Evolutionary conservation across 2,888 invertebrate genomes (phyloP).

Genomic region (Drosophila siamana): DNA sequence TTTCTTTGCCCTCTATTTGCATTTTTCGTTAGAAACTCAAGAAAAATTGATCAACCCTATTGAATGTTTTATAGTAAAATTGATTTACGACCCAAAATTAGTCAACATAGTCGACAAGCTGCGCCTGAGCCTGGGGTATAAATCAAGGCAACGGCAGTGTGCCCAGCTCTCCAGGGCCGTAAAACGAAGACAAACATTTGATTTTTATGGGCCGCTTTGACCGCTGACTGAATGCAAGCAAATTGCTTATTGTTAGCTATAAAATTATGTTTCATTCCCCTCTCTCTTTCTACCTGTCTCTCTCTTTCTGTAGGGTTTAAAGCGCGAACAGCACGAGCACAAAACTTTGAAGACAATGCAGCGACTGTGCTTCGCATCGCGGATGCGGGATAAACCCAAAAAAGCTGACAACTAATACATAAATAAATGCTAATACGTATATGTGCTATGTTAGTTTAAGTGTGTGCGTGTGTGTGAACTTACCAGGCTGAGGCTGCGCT

Average conservation of each 20-base stretch:
- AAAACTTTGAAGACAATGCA: constrained; percentile 53
- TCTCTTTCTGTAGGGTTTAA: constrained; percentile 20
- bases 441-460: neutral
- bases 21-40: constrained; percentile 58
- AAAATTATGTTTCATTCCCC: constrained; percentile 57
- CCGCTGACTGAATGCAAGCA: constrained; percentile 53
- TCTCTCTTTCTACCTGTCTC: neutral
- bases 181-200: constrained; percentile 75
- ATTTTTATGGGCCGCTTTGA: constrained; percentile 75
- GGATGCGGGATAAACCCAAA: constrained; percentile 66
- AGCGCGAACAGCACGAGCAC: constrained; percentile 77
- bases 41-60: constrained; percentile 58
- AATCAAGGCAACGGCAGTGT: constrained; percentile 61
- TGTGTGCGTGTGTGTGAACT: constrained; percentile 42
- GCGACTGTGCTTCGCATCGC: constrained; percentile 49
- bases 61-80: constrained; percentile 66
- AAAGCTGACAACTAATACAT: constrained; percentile 25
- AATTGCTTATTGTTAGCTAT: constrained; percentile 68
- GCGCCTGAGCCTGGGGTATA: constrained; percentile 60
- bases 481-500: constrained; percentile 94
- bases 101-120: constrained; percentile 72
- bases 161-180: constrained; percentile 36
- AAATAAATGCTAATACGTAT: neutral
- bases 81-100: constrained; percentile 78
- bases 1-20: constrained; percentile 44